Evolutionary conservation across 2,888 invertebrate genomes (phyloP), one percentile per base, ranked within the genome.

Genomic region (Macropis europaea): DNA sequence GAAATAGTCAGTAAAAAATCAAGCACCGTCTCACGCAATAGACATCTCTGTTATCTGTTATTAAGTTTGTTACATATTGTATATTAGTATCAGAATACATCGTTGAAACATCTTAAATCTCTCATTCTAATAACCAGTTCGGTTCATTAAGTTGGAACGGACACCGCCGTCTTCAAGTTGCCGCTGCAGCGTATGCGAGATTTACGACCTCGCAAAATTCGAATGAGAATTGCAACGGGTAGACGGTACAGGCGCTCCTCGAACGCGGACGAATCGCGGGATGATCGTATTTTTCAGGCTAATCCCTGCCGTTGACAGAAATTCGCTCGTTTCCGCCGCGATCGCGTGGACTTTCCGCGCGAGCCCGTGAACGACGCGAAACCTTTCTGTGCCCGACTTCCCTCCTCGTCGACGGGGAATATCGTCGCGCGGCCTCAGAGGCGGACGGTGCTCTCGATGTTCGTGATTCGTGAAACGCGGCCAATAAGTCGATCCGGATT

Each of bases 271-370:
- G 43, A 56, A 9, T 81, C 82, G 83, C 80, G 82, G 81, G 63
- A 83, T 60, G n/a, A 48, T 73, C 73, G 53, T 79, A 82, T 82
- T 82, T 82, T 77, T 82, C 83, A 83, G 80, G 34, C 73, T 36
- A 50, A 36, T 60, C 13, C 24, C 52, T 48, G 52, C 15, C 43
- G 59, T 32, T 43, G 45, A 34, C 36, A 68, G 69, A 64, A 63
- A 70, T 32, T 45, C 22, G 9, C 24, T n/a, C 47, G 17, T 24
- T 56, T 28, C 13, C 32, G 17, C 26, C 38, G n/a, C 19, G 38
- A 15, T 38, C 13, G 28, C 11, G n/a, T n/a, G n/a, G n/a, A n/a
- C n/a, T n/a, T n/a, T n/a, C 40, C 13, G 6, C 5, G 7, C 28
- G 53, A 5, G 3, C n/a, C 15, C 17, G 13, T 3, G 42, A 43